phyloP scores from a whole-genome alignment of 2,113 vertebrate species.

The Gorsachius goisagi region DNA sequence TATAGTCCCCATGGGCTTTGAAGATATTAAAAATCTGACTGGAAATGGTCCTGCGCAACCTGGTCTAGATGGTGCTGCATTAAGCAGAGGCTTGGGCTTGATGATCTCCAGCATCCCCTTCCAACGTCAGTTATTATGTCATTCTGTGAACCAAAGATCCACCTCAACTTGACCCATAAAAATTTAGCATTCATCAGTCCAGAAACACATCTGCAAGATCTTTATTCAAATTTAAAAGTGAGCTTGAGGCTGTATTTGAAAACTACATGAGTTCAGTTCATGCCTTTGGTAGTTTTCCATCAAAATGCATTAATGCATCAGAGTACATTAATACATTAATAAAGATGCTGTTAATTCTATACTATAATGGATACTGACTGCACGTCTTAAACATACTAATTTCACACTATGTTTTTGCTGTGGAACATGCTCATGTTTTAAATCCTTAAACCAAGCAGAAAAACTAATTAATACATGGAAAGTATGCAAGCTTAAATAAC shows the following conservation, averaged over 20 bases:
- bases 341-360: constrained; percentile 32
- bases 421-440: constrained; percentile 18
- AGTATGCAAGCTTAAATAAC: neutral
- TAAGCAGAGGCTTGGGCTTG: neutral
- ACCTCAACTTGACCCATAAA: neutral
- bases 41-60: neutral
- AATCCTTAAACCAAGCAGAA: constrained; percentile 43
- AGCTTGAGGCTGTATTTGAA: constrained; percentile 16
- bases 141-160: neutral
- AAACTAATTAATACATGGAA: constrained; percentile 31
- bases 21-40: accelerated
- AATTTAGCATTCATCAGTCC: neutral
- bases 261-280: neutral
- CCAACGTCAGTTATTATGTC: neutral
- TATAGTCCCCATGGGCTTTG: accelerated
- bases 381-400: constrained; percentile 40
- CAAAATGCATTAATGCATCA: constrained; percentile 18
- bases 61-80: neutral
- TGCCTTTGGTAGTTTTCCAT: constrained; percentile 36
- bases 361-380: constrained; percentile 36
- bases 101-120: neutral
- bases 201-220: neutral
- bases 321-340: constrained; percentile 24
- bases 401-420: constrained; percentile 16
- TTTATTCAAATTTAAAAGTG: neutral